Conservation (phyloP, 2,113 vertebrate genomes). For the Agapornis roseicollis region DNA sequence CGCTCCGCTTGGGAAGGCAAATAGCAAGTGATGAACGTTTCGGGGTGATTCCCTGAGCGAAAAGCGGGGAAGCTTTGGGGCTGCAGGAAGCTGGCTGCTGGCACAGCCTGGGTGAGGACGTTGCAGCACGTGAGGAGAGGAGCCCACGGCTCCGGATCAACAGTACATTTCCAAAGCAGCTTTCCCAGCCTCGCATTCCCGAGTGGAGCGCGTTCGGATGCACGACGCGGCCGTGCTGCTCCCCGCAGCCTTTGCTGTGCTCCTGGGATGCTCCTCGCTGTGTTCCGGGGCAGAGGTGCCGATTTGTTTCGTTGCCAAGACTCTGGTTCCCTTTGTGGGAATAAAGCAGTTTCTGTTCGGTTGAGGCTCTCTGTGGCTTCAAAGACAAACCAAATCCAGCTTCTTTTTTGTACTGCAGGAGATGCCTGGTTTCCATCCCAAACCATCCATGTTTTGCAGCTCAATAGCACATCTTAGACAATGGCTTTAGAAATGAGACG, state of each 20-base stretch:
- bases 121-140: background rate
- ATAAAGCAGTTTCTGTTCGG: background rate
- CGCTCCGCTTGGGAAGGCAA: background rate
- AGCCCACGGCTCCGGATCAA: background rate
- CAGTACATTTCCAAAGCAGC: background rate
- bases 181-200: background rate
- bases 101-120: background rate
- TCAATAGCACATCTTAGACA: conserved; percentile 53
- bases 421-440: conserved; percentile 60
- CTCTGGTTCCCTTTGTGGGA: background rate
- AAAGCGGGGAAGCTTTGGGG: background rate
- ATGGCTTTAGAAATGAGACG: conserved; percentile 63
- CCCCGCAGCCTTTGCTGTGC: background rate
- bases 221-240: background rate
- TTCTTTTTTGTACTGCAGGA: conserved; percentile 21
- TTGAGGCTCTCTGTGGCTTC: conserved; percentile 29
- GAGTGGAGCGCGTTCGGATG: accelerated
- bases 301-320: conserved; percentile 31
- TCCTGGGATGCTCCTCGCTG: background rate
- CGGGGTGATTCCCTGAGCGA: background rate
- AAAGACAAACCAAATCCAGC: conserved; percentile 17
- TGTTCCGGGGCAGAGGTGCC: background rate
- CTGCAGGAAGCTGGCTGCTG: background rate
- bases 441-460: conserved; percentile 33
- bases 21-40: background rate